Base-by-base conservation (phyloP, 2,797 vertebrate genomes). In the Meda fulgida region DNA sequence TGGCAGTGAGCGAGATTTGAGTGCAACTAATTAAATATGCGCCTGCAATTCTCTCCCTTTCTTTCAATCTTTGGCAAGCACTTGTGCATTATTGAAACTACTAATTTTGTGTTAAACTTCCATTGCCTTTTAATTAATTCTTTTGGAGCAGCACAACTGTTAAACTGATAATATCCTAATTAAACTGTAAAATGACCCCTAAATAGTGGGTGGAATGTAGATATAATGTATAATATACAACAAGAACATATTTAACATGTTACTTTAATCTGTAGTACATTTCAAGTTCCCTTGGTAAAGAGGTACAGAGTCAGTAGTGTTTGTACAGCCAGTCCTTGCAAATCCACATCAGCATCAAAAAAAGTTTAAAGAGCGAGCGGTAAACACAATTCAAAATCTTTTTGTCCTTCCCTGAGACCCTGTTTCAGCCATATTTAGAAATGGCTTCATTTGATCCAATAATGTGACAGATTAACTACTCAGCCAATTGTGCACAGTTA, bases 251-350 rank as follows among this genome's bases (percentile, higher is more conserved):
- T 87, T 91, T 90, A 88, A 89, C 55, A 38, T 85, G 40, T 69
- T 63, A 66, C 53, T 93, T 85, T 78, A 90, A 86, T 91, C 84
- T 89, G 88, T 88, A 91, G 89, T 92, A 93, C 90, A 91, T 95
- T 95, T 95, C 92, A 91, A 91, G 93, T 95, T 91, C 26, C 90
- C 90, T 94, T 95, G 96, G 95, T 96, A 96, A 95, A 90, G 94
- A 96, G 92, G 95, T 95, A 95, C 86, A 93, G 93, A 78, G 38
- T 81, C 36, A 55, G 46, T 31, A 48, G 40, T 46, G 29, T 73
- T 83, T 60, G 40, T 71, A 69, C 51, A 69, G 19, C 23, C 46
- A 81, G 65, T 81, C 38, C n/a, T 80, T 75, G n/a, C 38, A 55
- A 60, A 36, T 78, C 40, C 71, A 72, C 38, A 48, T 23, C 73